Evolutionary conservation across 2,888 invertebrate genomes (phyloP).

Genomic region (Choreutis nemorana): DNA sequence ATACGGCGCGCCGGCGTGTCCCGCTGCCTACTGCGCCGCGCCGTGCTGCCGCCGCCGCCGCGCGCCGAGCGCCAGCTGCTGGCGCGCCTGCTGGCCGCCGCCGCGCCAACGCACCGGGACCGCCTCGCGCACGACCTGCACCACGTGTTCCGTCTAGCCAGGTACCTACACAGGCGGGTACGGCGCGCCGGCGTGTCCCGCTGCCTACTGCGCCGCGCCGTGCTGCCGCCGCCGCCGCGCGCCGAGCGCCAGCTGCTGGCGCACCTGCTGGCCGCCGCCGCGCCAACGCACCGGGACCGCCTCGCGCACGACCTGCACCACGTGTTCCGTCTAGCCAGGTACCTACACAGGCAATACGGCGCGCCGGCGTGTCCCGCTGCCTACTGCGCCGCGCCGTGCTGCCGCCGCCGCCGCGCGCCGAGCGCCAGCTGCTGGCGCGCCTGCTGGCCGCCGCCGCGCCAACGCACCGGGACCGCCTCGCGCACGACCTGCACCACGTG

Average conservation of each 20-base stretch:
- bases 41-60: conserved; percentile 92
- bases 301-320: too few species aligned
- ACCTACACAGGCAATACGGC: too few species aligned
- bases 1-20: conserved; percentile 95
- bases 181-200: too few species aligned
- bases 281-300: too few species aligned
- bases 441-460: conserved; percentile 92
- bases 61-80: conserved; percentile 78
- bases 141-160: conserved; percentile 85
- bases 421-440: conserved; percentile 86
- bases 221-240: too few species aligned
- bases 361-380: conserved; percentile 92
- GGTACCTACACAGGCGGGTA: too few species aligned
- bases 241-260: too few species aligned
- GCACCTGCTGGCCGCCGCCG: too few species aligned
- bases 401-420: conserved; percentile 77
- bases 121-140: conserved; percentile 84
- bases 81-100: conserved; percentile 86
- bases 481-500: conserved; percentile 85
- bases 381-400: conserved; percentile 98
- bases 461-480: conserved; percentile 76
- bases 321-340: too few species aligned
- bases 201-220: too few species aligned
- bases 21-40: conserved; percentile 93
- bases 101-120: conserved; percentile 82